Base-by-base conservation (phyloP, 2,113 vertebrate genomes). In the Laticauda colubrina region DNA sequence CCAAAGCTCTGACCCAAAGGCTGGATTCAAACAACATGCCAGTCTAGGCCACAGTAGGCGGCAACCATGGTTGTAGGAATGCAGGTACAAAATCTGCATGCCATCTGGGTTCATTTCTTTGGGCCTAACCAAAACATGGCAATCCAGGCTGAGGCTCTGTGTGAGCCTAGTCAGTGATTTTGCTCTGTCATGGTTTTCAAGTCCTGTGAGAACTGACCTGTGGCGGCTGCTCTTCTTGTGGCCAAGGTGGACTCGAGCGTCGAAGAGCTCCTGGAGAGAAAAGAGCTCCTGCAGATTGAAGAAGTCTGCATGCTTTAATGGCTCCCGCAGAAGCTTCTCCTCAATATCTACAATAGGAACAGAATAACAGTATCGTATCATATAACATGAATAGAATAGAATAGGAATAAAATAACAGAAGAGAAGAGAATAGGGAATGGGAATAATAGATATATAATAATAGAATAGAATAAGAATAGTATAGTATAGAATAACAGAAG, bases 161-260 rank as follows among this genome's bases (percentile, higher is more conserved):
- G 61, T 64, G n/a, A 34, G n/a, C 5, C 64, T 75, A 18, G 64
- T 14, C n/a, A 75, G n/a, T 14, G n/a, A 75, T 14, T 39, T 75
- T 75, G 15, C 69, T 39, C 15, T 34, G n/a, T 39, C 2, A 6
- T 14, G 12, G 57, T 20, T 8, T 15, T 43, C 3, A 43, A 12
- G 4, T 2, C 15, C 26, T 6, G 8, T 21, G 4, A 11, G 4
- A 5, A 85, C 75, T 86, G 89, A 99, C 99, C 98, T 98, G 96
- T 99, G 98, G 9, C 99, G 98, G 94, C 99, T 99, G 3, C 98
- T 98, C 2, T 98, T 98, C 85, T 99, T 99, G 95, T 99, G 99
- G 1, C 99, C 99, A 43, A 99, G 97, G 94, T 99, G 99, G 45
- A 99, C 98, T 0, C 98, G 98, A 69, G 99, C 98, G 0, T 99